phyloP scores from a whole-genome alignment of 2,113 vertebrate genomes.

The Pungitius pungitius region DNA sequence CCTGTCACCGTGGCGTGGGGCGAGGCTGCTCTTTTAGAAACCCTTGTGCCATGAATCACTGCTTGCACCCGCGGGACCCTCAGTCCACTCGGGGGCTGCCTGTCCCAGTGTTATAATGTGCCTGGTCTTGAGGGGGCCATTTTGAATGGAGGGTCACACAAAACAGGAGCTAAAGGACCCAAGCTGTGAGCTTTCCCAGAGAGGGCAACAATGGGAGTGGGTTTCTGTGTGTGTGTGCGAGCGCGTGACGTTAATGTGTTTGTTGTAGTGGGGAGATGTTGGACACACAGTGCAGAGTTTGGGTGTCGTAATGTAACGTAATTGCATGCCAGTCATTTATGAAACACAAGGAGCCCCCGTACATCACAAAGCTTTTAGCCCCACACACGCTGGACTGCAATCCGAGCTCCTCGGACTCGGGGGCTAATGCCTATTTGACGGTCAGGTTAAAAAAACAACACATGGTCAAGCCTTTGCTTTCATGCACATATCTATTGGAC shows the following conservation, averaged over 20 bases:
- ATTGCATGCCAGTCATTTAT: conserved; percentile 66
- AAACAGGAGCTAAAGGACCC: conserved; percentile 72
- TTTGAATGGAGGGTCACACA: conserved; percentile 76
- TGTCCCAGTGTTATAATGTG: conserved; percentile 65
- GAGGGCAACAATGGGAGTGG: conserved; percentile 54
- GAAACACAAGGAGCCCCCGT: conserved; percentile 63
- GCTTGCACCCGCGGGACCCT: conserved; percentile 69
- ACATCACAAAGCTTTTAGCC: conserved; percentile 70
- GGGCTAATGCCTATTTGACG: conserved; percentile 50
- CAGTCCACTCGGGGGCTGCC: conserved; percentile 69
- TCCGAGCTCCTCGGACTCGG: conserved; percentile 58
- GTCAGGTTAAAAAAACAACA: conserved; percentile 52
- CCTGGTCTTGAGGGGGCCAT: conserved; percentile 72
- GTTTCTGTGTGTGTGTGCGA: conserved; percentile 25
- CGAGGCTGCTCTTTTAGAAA: conserved; percentile 76
- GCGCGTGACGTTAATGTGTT: conserved; percentile 42
- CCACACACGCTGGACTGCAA: conserved; percentile 55
- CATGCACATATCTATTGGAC: conserved; percentile 9
- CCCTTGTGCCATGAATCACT: conserved; percentile 77
- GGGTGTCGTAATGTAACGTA: conserved; percentile 60
- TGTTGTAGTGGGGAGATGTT: conserved; percentile 54
- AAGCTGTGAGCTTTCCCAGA: conserved; percentile 69
- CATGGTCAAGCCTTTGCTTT: conserved; percentile 35
- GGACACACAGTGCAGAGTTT: conserved; percentile 58
- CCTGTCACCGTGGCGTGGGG: conserved; percentile 57